These are phyloP conservation scores for Brachionus plicatilis DNA, from an alignment of 1,140 invertebrate genomes.

Conservation along the genomic window DNA sequence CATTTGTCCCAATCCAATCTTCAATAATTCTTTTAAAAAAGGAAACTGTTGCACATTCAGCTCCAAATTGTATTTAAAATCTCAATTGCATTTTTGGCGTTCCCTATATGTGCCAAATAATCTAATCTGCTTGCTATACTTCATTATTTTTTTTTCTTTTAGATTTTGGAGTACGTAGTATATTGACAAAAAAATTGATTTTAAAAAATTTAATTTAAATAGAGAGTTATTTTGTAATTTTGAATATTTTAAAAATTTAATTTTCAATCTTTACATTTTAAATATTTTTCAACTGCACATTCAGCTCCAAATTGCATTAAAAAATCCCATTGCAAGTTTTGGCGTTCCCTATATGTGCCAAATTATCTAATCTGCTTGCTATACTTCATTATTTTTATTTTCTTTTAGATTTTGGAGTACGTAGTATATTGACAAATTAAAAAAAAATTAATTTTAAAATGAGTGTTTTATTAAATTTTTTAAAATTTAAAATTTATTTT, in stretches of 20 bases:
- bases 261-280: too few species aligned
- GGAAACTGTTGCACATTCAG: background rate
- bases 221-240: too few species aligned
- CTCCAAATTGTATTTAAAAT: slow-evolving; percentile 22
- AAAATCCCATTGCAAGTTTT: background rate
- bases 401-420: slow-evolving; percentile 2
- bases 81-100: slow-evolving; percentile 8
- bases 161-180: slow-evolving; percentile 24
- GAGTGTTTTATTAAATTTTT: too few species aligned
- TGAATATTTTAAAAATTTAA: too few species aligned
- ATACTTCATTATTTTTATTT: background rate
- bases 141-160: background rate
- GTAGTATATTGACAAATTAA: background rate
- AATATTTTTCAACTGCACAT: background rate
- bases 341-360: slow-evolving; percentile 4
- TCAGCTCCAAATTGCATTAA: slow-evolving; percentile 21
- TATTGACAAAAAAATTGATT: too few species aligned
- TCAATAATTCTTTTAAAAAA: background rate
- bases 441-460: too few species aligned
- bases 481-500: too few species aligned
- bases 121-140: background rate
- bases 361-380: background rate
- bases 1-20: slow-evolving; percentile 39
- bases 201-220: too few species aligned
- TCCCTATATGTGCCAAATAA: slow-evolving; percentile 24